Conservation (phyloP, 2,113 vertebrate genomes). For the Vicugna pacos region DNA sequence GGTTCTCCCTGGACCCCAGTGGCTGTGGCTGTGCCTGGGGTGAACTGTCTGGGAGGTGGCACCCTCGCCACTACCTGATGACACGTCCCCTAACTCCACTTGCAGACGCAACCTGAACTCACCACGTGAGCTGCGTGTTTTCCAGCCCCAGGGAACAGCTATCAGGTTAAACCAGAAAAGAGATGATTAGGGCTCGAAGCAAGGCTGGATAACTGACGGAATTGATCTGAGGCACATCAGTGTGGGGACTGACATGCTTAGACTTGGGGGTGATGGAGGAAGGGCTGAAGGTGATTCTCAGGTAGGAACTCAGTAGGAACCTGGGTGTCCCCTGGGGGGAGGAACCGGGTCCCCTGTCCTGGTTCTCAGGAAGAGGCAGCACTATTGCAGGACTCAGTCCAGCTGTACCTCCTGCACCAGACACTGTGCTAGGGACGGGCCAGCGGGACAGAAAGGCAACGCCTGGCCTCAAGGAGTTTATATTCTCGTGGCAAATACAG, state of each 20-base stretch:
- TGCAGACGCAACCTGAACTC: no score
- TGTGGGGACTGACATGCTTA: neutral
- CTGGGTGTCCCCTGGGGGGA: neutral
- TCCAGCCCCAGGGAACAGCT: neutral
- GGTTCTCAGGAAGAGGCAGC: neutral
- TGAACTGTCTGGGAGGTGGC: neutral
- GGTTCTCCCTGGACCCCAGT: neutral
- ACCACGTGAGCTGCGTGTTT: neutral
- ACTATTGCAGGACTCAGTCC: neutral
- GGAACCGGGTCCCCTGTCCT: neutral
- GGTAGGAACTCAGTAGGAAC: neutral
- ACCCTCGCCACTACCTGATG: neutral
- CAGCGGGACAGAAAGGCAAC: neutral
- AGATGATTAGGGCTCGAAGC: neutral
- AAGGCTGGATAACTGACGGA: neutral
- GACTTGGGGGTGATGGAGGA: neutral
- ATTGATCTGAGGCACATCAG: neutral
- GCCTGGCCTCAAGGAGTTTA: neutral
- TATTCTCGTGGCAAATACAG: neutral
- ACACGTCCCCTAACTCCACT: neutral
- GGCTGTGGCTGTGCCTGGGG: neutral
- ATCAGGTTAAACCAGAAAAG: neutral
- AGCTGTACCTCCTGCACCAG: neutral
- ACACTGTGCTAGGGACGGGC: neutral
- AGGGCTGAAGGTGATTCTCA: neutral